Evolutionary conservation across 2,113 vertebrate species (phyloP), one percentile per base, ranked within the genome.

Genomic region (Dasypus novemcinctus): DNA sequence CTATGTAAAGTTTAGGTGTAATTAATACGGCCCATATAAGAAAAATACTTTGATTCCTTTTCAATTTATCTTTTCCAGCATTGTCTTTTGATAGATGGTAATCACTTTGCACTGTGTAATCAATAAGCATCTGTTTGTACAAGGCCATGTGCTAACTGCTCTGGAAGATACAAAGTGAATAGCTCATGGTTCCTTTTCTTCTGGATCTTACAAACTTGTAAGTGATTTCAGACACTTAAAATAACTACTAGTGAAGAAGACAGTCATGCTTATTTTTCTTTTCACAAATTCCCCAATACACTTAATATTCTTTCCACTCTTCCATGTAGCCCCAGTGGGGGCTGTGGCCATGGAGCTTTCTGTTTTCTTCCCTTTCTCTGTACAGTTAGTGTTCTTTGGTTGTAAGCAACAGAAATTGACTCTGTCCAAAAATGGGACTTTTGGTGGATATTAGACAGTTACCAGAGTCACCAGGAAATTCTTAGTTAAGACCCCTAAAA

Each of bases 371-470:
- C 12, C 8, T 91, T 75, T 64, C 49, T 85, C 7, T 69, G 9
- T 43, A 38, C 72, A 54, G 49, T 81, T 93, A 78, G 33, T 57
- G 7, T 84, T 75, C 46, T 83, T 87, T 52, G 31, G 36, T 75
- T 88, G 52, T 68, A 75, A 80, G 93, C 17, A 92, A 75, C 14
- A 94, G 21, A 69, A 87, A 74, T 66, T 23, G 84, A 82, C 66
- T 80, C 49, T 91, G 57, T 29, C 10, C 25, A 76, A 80, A 91
- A 83, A 52, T 33, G 41, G 66, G 29, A 57, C 49, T 80, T 94
- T 86, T 52, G 20, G 29, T 61, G 43, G 89, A 31, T 59, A 54
- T 61, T 68, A 79, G 43, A 36, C 25, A 68, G 12, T 31, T 74
- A 75, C 12, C 63, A 84, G 27, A 66, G 11, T 64, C 54, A 66